A percentile compares a stretch with the other conserved stretches of the same genome.
phyloP scores from a whole-genome alignment of 53 echinoderm and acorn worm genomes.

The Pentamera pediparva region DNA sequence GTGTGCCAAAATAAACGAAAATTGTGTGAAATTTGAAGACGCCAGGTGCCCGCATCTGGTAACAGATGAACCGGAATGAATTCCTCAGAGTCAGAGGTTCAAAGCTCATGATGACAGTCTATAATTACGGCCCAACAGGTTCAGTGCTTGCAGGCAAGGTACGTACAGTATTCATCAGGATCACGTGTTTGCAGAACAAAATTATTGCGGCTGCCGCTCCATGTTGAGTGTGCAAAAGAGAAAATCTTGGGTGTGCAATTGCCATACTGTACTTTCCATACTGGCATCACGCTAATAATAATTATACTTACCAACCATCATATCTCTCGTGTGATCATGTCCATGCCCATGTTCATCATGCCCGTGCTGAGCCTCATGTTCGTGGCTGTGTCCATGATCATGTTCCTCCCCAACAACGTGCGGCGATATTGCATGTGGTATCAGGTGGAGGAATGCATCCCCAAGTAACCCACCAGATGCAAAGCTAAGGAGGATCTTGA shows the following conservation, averaged over 20 bases:
- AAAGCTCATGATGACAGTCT: too few species aligned
- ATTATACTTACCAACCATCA: conserved; percentile 44
- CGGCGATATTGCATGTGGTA: conserved; percentile 86
- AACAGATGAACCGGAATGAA: too few species aligned
- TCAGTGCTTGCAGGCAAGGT: too few species aligned
- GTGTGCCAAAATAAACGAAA: too few species aligned
- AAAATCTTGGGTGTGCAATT: background rate
- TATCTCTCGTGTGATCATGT: conserved; percentile 45
- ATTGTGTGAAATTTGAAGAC: too few species aligned
- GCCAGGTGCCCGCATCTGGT: too few species aligned
- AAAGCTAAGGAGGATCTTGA: conserved; percentile 82
- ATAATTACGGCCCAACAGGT: too few species aligned
- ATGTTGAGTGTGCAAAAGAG: too few species aligned
- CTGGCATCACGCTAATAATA: background rate
- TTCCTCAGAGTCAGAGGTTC: too few species aligned
- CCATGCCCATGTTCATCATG: conserved; percentile 41
- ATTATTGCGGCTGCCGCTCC: too few species aligned
- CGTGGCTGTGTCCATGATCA: conserved; percentile 36
- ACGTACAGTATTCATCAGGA: too few species aligned
- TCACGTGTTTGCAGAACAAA: too few species aligned
- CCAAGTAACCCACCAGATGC: conserved; percentile 92
- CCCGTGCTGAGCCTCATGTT: conserved; percentile 39
- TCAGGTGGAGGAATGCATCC: conserved; percentile 90
- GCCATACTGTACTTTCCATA: background rate
- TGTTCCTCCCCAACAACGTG: conserved; percentile 62